These are phyloP conservation scores for Pachyseris speciosa DNA, from an alignment of 64 coral and sea anemone species.

Conservation along the genomic window DNA sequence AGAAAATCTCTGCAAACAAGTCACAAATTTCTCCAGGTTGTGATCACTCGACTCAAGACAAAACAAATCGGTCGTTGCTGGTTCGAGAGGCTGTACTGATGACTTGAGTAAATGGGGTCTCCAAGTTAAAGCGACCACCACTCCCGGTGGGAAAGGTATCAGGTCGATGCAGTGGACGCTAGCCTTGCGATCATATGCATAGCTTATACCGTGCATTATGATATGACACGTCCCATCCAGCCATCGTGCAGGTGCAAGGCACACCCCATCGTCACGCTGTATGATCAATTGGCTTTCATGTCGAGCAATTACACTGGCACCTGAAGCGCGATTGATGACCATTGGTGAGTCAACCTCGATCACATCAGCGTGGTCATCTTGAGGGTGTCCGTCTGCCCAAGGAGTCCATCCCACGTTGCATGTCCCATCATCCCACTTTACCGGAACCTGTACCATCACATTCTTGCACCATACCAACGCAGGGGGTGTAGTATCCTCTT, in stretches of 20 bases:
- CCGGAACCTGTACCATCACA: neutral
- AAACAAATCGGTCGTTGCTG: neutral
- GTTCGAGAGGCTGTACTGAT: neutral
- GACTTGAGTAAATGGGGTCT: neutral
- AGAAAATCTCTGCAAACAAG: neutral
- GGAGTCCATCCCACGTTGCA: neutral
- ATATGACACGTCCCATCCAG: neutral
- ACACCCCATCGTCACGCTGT: neutral
- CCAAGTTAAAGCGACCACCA: neutral
- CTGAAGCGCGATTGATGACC: neutral
- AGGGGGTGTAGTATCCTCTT: neutral
- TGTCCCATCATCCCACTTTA: neutral
- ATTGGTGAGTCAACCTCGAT: neutral
- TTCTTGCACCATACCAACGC: neutral
- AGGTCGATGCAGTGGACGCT: neutral
- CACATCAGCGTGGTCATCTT: neutral
- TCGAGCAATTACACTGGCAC: neutral
- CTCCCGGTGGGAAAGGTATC: neutral
- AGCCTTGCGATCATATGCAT: neutral
- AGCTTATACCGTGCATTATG: neutral
- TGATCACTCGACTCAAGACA: neutral
- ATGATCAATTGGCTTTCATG: neutral
- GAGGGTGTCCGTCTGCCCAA: neutral
- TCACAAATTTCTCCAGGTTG: neutral
- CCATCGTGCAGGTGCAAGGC: neutral